Conservation (phyloP, 1,140 invertebrate species). For the Drosophila jambulina region DNA sequence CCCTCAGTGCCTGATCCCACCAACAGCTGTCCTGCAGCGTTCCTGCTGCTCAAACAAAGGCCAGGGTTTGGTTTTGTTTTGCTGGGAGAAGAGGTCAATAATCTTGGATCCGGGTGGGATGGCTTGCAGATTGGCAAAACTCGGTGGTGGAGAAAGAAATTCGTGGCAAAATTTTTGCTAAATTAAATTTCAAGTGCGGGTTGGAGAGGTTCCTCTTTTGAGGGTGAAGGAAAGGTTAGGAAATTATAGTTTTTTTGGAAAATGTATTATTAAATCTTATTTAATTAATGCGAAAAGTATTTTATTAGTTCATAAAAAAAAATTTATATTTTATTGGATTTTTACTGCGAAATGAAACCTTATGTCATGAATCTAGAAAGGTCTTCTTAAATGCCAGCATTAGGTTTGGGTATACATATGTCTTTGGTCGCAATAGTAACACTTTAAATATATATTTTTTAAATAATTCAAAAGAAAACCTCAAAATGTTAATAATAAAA, state of each 20-base stretch:
- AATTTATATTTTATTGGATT: no score
- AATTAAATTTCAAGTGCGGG: not conserved
- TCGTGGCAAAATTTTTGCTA: constrained; percentile 7
- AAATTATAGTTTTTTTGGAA: no score
- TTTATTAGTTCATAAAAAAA: not conserved
- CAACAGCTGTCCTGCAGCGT: constrained; percentile 34
- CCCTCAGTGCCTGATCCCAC: constrained; percentile 35
- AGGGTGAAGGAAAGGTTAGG: not conserved
- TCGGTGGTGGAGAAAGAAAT: not conserved
- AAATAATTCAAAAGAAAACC: no score
- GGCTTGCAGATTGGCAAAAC: constrained; percentile 36
- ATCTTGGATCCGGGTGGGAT: constrained; percentile 60
- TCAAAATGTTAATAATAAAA: no score
- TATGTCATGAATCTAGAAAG: no score
- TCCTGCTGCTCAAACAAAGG: constrained; percentile 43
- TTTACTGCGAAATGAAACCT: no score
- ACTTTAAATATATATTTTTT: no score
- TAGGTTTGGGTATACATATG: no score
- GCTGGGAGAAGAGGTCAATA: constrained; percentile 69
- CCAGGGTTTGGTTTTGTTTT: constrained; percentile 50
- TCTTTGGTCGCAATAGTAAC: no score
- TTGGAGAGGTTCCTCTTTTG: no score
- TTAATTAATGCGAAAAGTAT: no score
- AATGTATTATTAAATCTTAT: not conserved
- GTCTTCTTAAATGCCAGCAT: no score